Conservation (phyloP, 2,797 vertebrate genomes). For the Ambastaia sidthimunki region DNA sequence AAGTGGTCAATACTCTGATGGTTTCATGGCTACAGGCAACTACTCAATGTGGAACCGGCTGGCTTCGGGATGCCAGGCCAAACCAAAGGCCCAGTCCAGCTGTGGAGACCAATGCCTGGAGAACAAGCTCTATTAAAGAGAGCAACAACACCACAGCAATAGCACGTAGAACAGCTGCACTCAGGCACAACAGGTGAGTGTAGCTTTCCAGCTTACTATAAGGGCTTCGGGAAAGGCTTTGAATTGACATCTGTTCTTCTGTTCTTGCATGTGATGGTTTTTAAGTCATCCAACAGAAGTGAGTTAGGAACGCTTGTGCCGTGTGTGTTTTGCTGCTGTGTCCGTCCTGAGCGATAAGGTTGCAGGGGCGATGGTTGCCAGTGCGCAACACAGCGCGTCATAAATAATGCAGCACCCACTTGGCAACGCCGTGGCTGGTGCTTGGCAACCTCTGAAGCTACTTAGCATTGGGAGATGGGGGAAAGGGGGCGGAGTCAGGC, state of each 20-base stretch:
- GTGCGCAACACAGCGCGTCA: constrained; percentile 59
- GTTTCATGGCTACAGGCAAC: constrained; percentile 37
- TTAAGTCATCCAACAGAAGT: not conserved
- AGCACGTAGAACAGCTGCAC: constrained; percentile 50
- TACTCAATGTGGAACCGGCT: constrained; percentile 21
- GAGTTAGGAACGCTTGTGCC: not conserved
- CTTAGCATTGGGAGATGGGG: constrained; percentile 48
- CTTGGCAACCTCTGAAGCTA: constrained; percentile 71
- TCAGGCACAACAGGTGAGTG: constrained; percentile 76
- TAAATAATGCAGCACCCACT: constrained; percentile 81
- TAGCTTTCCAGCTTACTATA: constrained; percentile 55
- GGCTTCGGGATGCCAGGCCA: constrained; percentile 20
- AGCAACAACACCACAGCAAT: constrained; percentile 54
- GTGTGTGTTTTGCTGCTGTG: constrained; percentile 17
- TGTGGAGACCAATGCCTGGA: constrained; percentile 26
- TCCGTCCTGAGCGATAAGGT: constrained; percentile 29
- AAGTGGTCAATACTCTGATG: constrained; percentile 40
- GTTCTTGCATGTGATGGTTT: constrained; percentile 7
- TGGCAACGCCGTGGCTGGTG: constrained; percentile 70
- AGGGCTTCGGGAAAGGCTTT: not conserved
- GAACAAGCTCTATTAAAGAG: constrained; percentile 42
- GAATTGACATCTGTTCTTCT: constrained; percentile 8
- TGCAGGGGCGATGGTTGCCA: constrained; percentile 28
- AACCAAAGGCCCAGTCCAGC: constrained; percentile 34
- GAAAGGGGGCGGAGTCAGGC: constrained; percentile 53